A percentile compares a stretch with the other conserved stretches of the same genome.
phyloP scores from a whole-genome alignment of 2,888 invertebrate genomes.

The Phymatocera aterrima region DNA sequence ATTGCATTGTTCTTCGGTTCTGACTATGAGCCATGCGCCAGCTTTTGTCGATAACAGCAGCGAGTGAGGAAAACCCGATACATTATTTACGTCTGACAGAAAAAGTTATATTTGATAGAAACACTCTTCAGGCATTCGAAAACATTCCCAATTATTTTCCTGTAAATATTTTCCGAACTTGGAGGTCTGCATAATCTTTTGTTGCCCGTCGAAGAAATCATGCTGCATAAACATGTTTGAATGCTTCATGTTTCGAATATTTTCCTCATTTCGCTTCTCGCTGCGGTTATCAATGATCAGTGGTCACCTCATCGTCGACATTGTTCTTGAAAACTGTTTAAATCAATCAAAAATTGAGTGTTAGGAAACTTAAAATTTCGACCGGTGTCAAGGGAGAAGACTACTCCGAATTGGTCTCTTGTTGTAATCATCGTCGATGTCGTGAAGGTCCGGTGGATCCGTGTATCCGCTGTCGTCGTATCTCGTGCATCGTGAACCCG shows the following conservation, averaged over 20 bases:
- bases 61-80: background rate
- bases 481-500: constrained; percentile 78
- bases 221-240: no score
- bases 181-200: no score
- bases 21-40: background rate
- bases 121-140: no score
- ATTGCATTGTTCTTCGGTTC: constrained; percentile 15
- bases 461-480: constrained; percentile 86
- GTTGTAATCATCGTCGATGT: constrained; percentile 82
- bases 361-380: constrained; percentile 54
- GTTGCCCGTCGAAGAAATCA: no score
- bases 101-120: no score
- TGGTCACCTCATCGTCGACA: background rate
- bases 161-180: no score
- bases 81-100: background rate
- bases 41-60: constrained; percentile 1
- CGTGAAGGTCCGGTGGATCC: constrained; percentile 82
- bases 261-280: background rate
- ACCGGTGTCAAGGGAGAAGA: constrained; percentile 66
- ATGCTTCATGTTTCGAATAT: no score
- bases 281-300: background rate
- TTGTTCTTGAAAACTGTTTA: background rate
- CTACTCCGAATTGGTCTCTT: constrained; percentile 78
- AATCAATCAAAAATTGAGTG: constrained; percentile 21
- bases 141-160: no score